Base-by-base conservation (phyloP, 1,140 invertebrate species). In the Drosophila novamexicana region DNA sequence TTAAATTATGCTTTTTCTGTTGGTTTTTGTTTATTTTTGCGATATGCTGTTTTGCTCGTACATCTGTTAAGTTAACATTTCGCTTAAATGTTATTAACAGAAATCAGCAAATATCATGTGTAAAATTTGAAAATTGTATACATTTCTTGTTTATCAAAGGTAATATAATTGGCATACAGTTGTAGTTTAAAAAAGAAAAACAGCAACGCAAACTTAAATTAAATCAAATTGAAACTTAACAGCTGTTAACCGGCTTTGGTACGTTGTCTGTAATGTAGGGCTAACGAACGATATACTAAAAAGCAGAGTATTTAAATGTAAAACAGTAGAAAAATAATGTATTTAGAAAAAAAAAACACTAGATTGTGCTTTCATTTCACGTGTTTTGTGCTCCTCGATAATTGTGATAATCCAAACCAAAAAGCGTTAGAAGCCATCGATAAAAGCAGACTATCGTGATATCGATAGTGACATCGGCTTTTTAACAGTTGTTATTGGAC, bases 61-160 rank as follows among this genome's bases (percentile, higher is more conserved):
- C 4, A 6, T 12, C 42, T 59, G 57, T 59, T 47, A 59, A 42
- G 6, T 47, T 59, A 47, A 59, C 57, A 59, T 59, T 47, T 36
- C 10, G 14, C 42, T 7, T 9, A 32, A 47, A 36, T 59, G 57
- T 47, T 59, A 36, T 47, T 59, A 47, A 47, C 29, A 47, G 57
- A 9, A 22, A n/a, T 8, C n/a, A 5, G 1, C 7, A 45, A 45
- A 6, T 36, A 7, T 12, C 16, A 22, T 9, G 10, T 40, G 18
- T 8, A 14, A 14, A 57, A 44, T 9, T 5, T 9, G 22, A 39
- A 18, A 22, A 56, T 22, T 8, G 9, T 12, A n/a, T 49, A 22
- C 14, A 14, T 44, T 44, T 44, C 14, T 44, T 16, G 14, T 14
- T 7, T n/a, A 44, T 14, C 7, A 16, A 44, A 44, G 22, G 18